These are phyloP conservation scores for Addax nasomaculatus DNA, from an alignment of 2,113 vertebrate species.

Conservation along the genomic window DNA sequence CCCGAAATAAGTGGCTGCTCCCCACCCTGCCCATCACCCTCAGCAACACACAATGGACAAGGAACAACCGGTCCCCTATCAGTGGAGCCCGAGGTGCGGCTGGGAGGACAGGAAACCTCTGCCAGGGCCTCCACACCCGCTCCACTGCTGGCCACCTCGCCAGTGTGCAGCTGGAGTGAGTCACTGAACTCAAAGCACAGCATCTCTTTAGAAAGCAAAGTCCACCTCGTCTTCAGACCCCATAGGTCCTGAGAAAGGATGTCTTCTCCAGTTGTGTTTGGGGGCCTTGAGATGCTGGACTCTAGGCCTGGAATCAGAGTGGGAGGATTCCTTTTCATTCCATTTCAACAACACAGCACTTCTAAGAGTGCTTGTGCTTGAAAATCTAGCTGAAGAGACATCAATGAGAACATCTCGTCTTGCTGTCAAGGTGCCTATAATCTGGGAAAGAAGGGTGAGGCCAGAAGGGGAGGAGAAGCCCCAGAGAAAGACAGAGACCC, in stretches of 20 bases:
- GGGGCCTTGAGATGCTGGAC: not conserved
- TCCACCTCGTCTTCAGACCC: not conserved
- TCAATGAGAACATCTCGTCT: not conserved
- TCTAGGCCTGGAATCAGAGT: not conserved
- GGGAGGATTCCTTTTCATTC: not conserved
- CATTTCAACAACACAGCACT: not conserved
- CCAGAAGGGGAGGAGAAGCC: not conserved
- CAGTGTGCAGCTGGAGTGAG: not conserved
- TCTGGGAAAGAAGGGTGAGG: not conserved
- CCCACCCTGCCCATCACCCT: not conserved
- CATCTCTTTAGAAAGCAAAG: not conserved
- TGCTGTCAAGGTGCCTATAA: not conserved
- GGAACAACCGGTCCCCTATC: not conserved
- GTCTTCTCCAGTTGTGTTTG: not conserved
- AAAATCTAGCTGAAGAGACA: not conserved
- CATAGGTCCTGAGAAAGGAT: not conserved
- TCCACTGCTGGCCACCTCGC: not conserved
- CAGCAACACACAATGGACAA: not conserved
- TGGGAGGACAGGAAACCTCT: not conserved
- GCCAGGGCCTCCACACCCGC: not conserved
- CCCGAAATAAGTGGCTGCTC: not conserved
- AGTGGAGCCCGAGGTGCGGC: accelerated
- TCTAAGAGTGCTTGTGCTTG: no score
- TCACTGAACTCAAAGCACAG: not conserved
- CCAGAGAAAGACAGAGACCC: not conserved